phyloP scores from a whole-genome alignment of 1,140 invertebrate genomes.

The Brachystomella parvula region DNA sequence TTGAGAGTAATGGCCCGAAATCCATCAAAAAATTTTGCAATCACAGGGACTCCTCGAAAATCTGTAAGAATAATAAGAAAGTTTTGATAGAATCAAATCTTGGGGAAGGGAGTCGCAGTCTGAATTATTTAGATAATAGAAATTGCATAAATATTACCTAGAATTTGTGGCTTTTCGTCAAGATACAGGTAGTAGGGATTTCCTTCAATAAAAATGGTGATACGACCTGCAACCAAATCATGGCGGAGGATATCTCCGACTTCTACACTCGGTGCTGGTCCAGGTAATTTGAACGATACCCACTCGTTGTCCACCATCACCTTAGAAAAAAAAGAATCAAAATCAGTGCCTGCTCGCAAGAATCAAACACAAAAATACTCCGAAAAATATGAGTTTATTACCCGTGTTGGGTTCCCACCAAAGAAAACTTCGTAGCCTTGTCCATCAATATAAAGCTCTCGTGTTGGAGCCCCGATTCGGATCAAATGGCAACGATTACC shows the following conservation, averaged over 20 bases:
- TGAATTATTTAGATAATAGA: neutral
- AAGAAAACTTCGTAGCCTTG: conserved; percentile 82
- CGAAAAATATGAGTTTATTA: too few species aligned
- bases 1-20: conserved; percentile 71
- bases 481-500: conserved; percentile 58
- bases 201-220: conserved; percentile 73
- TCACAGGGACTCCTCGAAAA: conserved; percentile 63
- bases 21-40: conserved; percentile 68
- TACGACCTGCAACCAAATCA: conserved; percentile 71
- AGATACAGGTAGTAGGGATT: conserved; percentile 70
- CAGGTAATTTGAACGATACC: conserved; percentile 68
- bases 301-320: conserved; percentile 60
- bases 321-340: conserved; percentile 12
- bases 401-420: conserved; percentile 72
- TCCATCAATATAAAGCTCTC: conserved; percentile 83
- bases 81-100: conserved; percentile 12
- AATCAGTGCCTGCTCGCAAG: neutral
- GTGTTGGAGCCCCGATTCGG: conserved; percentile 78
- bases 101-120: neutral
- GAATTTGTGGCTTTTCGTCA: conserved; percentile 71
- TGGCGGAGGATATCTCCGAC: conserved; percentile 51
- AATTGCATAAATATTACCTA: conserved; percentile 41
- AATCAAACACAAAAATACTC: neutral
- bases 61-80: conserved; percentile 49
- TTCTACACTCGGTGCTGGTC: conserved; percentile 66